Base-by-base conservation (phyloP, 2,888 invertebrate species). In the Nomada goodeniana region DNA sequence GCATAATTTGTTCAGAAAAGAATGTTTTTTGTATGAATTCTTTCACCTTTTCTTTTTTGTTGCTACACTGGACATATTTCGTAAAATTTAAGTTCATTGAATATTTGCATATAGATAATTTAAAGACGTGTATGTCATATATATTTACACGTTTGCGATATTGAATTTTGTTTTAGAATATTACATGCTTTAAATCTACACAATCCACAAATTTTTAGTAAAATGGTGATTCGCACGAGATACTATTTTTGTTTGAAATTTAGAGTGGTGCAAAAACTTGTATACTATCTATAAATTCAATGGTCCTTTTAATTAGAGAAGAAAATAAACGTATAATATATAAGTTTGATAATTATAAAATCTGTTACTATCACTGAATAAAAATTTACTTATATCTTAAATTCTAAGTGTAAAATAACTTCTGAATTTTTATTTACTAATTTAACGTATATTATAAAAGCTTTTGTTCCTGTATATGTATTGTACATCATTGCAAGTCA, bases 181-280 rank as follows among this genome's bases (percentile, higher is more conserved):
- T 74, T 77, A 60, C 52, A 60, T 29, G 42, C 64, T 79, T 61
- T 47, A 73, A 15, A 61, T 57, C 18, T 69, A 63, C 60, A 80
- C 78, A 79, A 81, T 81, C 73, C 80, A 80, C 53, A 82, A 61
- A 44, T 53, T 65, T 61, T 52, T 52, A 42, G 9, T 61, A 59
- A 76, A 65, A 53, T 65, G 65, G 53, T 53, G 36, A 64, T 36
- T 60, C n/a, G 11, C 44, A 53, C 7, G n/a, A 23, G 52, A 63
- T 63, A 78, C 36, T 13, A 64, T 59, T 77, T 68, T 53, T n/a
- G 26, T 53, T 81, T 47, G 18, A 71, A 67, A 47, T 55, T 69
- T n/a, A 57, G 57, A 44, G 67, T 60, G 74, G 50, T 59, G 61
- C 10, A 63, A 73, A 55, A 72, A 23, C 36, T 23, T 44, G 52